Evolutionary conservation across 2,888 invertebrate species (phyloP), one percentile per base, ranked within the genome.

Genomic region (Rutpela maculata): DNA sequence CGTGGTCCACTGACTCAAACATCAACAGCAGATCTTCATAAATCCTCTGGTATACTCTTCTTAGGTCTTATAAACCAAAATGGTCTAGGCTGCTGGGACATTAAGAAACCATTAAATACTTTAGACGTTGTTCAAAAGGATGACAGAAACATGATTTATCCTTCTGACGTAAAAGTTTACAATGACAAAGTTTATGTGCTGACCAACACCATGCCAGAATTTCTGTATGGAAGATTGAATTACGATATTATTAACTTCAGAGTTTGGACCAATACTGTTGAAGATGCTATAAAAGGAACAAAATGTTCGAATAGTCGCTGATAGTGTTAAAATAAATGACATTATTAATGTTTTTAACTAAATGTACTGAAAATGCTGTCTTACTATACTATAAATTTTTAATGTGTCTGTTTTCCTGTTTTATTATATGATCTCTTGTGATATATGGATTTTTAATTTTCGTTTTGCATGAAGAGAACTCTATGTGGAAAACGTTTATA

Each of bases 61-160:
- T 93, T 93, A 85, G 93, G 93, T 0, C 92, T 95, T 80, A 92
- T 96, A 0, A 94, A 93, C 55, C 91, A 92, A 18, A 94, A 95
- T 84, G 94, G 94, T 0, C 88, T 96, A 0, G 94, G 94, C 0
- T 96, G 96, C 85, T 96, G 96, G 96, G 94, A 95, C 83, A 92
- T 91, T 0, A 90, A 89, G 0, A 89, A 87, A 9, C 87, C 90
- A 0, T 76, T 86, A 5, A 87, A 88, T 0, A 93, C 92, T 74
- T 90, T 93, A 22, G 92, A 89, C 0, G 87, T 93, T 0, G 90
- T 95, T 0, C 93, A 92, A 0, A 91, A 92, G 68, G 92, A 95
- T 85, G 90, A 90, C 10, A 85, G 88, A 5, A 92, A 89, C 11
- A 91, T 96, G 90, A 92, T 95, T 73, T 96, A 96, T 87, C 95